Evolutionary conservation across 1,140 invertebrate species (phyloP), one percentile per base, ranked within the genome.

Genomic region (Tenebrio molitor): DNA sequence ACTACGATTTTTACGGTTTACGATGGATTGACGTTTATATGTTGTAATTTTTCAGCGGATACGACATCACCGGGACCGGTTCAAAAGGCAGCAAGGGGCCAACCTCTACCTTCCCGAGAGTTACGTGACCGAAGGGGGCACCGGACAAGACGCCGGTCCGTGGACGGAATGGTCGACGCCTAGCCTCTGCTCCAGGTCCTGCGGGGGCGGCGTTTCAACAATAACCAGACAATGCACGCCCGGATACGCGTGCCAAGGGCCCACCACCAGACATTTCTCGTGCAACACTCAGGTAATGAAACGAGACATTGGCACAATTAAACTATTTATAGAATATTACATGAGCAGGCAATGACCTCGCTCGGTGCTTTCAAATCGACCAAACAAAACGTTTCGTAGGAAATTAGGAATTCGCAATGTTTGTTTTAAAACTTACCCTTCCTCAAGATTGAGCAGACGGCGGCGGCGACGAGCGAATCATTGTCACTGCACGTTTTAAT

Each of bases 131-230:
- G 89, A 89, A 10, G 89, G 90, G 70, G 88, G 86, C 6, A 74
- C 77, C 72, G 69, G 66, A 81, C 77, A 72, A 81, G 88, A 89
- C 63, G 76, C 78, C 3, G 89, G 89, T 0, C 87, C 87, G 69
- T 95, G 93, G 93, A 86, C 89, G 0, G 87, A 90, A 0, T 97
- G 95, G 94, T 90, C 90, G 0, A 84, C 88, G 17, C 89, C 90
- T 1, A 90, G 89, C 21, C 86, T 90, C 16, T 97, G 95, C 82
- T 95, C 93, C 1, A 85, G 95, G 42, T 89, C 92, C n/a, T 97
- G 95, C 80, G 95, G 94, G 0, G 95, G 95, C n/a, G 95, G 95
- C 41, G 93, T 97, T 1, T 87, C 92, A 17, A 90, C 86, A 76
- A 92, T 94, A 81, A 89, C 87, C 23, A 87, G 93, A 76, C 88